Evolutionary conservation across 2,797 vertebrate species (phyloP), one percentile per base, ranked within the genome.

Genomic region (Platyrinchus mystaceus): DNA sequence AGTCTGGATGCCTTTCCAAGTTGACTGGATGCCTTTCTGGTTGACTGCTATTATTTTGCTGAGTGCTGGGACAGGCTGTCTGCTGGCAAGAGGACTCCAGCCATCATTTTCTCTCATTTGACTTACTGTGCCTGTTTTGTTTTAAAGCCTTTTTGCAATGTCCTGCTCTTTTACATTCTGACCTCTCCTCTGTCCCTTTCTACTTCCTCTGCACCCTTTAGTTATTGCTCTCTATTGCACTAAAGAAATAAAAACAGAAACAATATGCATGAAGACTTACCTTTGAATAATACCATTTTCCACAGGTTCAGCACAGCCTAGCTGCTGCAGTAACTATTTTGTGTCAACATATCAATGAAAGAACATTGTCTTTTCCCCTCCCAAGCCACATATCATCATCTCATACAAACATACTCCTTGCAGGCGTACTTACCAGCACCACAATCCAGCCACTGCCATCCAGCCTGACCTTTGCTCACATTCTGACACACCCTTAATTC

Each of bases 11-110:
- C 92, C 89, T 92, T 87, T 87, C 84, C 74, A 82, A 82, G 89
- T 91, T 89, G 84, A 85, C 81, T 70, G 94, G 86, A 96, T 96
- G 94, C 95, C 96, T 96, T 96, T 96, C 96, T 96, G 95, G 87
- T 94, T 96, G 94, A 96, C 80, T 93, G 95, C 80, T 89, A 24
- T 64, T 93, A 89, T 94, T 96, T 84, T 94, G 95, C 94, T 95
- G 91, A 94, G 74, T 12, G 22, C 80, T 87, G 85, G 95, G 89
- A 95, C 90, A 82, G 74, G 74, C 93, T 91, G 95, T 93, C 92
- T 96, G 95, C 91, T 93, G 67, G 85, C 91, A 76, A 53, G 58
- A 49, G 70, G 77, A 36, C 53, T 71, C 52, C 59, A 46, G 87
- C 60, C 68, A 58, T 73, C 18, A 87, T 92, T 52, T 82, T 84